Evolutionary conservation across 2,113 vertebrate genomes (phyloP).

Genomic region (Coregonus clupeaformis): DNA sequence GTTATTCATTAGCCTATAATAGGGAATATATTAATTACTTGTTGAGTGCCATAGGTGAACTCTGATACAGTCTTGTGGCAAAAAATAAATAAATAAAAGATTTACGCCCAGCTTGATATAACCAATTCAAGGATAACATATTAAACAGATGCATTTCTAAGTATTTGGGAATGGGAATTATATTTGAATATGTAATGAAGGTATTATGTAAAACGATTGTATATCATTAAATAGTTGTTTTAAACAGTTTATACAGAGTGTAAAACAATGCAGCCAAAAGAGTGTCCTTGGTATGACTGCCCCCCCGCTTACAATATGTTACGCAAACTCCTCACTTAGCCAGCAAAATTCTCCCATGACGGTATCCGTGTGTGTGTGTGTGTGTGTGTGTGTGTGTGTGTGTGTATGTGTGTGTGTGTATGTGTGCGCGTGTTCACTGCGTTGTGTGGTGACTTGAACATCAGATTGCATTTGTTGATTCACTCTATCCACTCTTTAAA

Average conservation of each 20-base stretch:
- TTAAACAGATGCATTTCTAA: background rate
- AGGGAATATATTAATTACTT: conserved; percentile 34
- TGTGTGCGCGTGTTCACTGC: background rate
- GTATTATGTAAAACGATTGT: background rate
- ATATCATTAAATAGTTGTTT: conserved; percentile 22
- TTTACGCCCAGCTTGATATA: background rate
- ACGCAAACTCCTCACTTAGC: background rate
- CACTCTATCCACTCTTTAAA: no score
- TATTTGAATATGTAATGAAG: conserved; percentile 43
- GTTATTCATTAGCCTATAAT: conserved; percentile 24
- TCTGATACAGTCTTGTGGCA: background rate
- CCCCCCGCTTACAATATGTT: conserved; percentile 19
- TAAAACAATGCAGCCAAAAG: conserved; percentile 32
- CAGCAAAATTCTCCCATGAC: conserved; percentile 28
- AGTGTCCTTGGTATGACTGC: conserved; percentile 31
- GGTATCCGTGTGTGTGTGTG: background rate
- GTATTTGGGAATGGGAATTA: conserved; percentile 20
- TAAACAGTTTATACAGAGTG: background rate
- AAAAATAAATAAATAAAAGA: no score
- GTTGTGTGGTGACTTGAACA: background rate
- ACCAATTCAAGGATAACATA: conserved; percentile 5
- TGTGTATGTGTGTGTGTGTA: background rate
- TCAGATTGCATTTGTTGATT: background rate
- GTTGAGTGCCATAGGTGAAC: conserved; percentile 11
- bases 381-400: conserved; percentile 7